Evolutionary conservation across 2,797 vertebrate genomes (phyloP).

Genomic region (Chelonia mydas): DNA sequence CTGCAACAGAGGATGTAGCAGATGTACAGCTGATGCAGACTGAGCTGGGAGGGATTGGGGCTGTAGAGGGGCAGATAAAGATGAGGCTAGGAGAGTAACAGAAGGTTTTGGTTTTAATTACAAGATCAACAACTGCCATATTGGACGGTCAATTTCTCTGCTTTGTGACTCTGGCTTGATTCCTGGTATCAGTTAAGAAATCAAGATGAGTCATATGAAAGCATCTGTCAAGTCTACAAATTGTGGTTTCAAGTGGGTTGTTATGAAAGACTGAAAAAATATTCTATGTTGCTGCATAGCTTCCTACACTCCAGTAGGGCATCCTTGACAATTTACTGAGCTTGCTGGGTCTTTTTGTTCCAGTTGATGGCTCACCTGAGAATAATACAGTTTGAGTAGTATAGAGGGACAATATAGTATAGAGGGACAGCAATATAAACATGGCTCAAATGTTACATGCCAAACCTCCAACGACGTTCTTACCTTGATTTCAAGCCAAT

Average conservation of each 20-base stretch:
- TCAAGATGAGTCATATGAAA: constrained; percentile 57
- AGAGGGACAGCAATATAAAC: constrained; percentile 1
- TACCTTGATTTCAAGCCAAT: background rate
- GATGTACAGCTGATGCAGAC: background rate
- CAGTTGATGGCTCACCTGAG: constrained; percentile 46
- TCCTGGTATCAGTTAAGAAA: constrained; percentile 28
- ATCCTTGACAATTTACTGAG: constrained; percentile 56
- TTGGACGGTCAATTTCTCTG: background rate
- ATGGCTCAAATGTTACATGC: background rate
- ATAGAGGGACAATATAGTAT: background rate
- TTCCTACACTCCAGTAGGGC: constrained; percentile 47
- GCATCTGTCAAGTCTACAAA: constrained; percentile 60
- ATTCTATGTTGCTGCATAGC: constrained; percentile 31
- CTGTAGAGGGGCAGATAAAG: background rate
- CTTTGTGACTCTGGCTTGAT: constrained; percentile 6
- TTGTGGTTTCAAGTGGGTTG: constrained; percentile 51
- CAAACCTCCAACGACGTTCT: fast-evolving
- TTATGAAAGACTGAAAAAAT: constrained; percentile 53
- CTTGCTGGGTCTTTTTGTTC: constrained; percentile 52
- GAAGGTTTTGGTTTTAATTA: background rate
- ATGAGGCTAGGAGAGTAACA: background rate
- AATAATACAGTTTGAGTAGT: constrained; percentile 34
- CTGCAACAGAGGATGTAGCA: background rate
- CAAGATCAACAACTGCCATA: background rate
- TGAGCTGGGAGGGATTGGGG: background rate